These are phyloP conservation scores for Gavialis gangeticus DNA, from an alignment of 2,113 vertebrate genomes.

Conservation along the genomic window DNA sequence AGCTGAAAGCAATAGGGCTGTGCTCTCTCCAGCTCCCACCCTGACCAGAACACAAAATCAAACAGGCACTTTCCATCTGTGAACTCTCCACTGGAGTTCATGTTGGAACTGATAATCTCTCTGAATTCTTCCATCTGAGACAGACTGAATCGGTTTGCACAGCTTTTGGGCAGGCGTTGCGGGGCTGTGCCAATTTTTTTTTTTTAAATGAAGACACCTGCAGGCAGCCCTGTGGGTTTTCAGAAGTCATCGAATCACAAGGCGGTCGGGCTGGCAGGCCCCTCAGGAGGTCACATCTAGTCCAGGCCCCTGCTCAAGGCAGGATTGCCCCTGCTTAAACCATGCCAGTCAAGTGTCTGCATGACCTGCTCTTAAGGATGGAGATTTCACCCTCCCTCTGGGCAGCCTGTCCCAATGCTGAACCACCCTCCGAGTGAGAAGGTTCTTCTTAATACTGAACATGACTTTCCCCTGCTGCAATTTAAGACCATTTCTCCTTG, in stretches of 20 bases:
- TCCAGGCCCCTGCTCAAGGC: too few species aligned
- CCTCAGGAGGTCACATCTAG: too few species aligned
- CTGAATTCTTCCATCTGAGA: neutral
- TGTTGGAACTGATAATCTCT: neutral
- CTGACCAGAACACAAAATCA: slow-evolving; percentile 54
- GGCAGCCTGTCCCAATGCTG: too few species aligned
- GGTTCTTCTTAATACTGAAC: too few species aligned
- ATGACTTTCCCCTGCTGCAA: too few species aligned
- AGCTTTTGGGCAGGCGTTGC: neutral
- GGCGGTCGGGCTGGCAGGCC: too few species aligned
- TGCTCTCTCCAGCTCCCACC: slow-evolving; percentile 50
- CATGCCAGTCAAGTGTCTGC: too few species aligned
- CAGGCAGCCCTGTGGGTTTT: neutral
- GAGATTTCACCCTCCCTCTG: too few species aligned
- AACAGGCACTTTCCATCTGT: slow-evolving; percentile 58
- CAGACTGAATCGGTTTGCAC: rapidly evolving
- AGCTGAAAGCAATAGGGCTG: slow-evolving; percentile 54
- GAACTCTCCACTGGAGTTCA: neutral
- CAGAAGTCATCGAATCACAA: neutral
- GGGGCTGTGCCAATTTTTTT: neutral
- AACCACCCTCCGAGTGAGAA: too few species aligned
- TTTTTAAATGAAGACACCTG: neutral
- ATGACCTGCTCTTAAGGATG: too few species aligned
- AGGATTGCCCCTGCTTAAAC: too few species aligned
- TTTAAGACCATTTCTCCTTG: too few species aligned